Base-by-base conservation (phyloP, 2,888 invertebrate genomes). In the Nomada ruficornis region DNA sequence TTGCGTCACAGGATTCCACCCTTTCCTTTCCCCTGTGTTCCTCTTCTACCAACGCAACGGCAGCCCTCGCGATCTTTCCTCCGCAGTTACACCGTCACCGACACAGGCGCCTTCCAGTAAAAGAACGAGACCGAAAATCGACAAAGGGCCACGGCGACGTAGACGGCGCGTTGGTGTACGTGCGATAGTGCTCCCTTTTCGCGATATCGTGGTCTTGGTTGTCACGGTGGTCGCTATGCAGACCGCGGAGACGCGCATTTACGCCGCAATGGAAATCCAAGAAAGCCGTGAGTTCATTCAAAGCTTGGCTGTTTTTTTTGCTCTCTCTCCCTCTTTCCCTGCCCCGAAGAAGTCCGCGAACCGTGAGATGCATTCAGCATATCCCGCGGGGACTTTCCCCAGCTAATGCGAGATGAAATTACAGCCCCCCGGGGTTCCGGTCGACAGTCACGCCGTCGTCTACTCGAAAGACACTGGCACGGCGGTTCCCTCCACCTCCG, bases 341-440 rank as follows among this genome's bases (percentile, higher is more conserved):
- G 72, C 71, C 77, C 60, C 75, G 74, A 64, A 83, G 84, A 85
- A 83, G 83, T 85, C 85, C 83, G 78, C 87, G 82, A 86, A 81
- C 81, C 86, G 79, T 88, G 84, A 86, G 86, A 90, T 76, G 89
- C 84, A 87, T 90, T 89, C 89, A 87, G 81, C 85, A 80, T 84
- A 84, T 88, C 81, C 86, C 88, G 83, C 74, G 77, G 82, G 79
- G 86, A 86, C 86, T 86, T 87, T 85, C 82, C 78, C 80, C 75
- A 77, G 80, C 85, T 90, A 90, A 90, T 89, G 87, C 88, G 83
- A 89, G 89, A 90, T 89, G 90, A 89, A 89, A 89, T 89, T 89
- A 89, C 89, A 90, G 80, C 75, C 82, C 83, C 83, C 85, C 63
- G 81, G 77, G 80, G 79, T 87, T 88, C 88, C 85, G 83, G 82